Conservation (phyloP, 1,140 invertebrate genomes). For the Condylostylus longicornis region DNA sequence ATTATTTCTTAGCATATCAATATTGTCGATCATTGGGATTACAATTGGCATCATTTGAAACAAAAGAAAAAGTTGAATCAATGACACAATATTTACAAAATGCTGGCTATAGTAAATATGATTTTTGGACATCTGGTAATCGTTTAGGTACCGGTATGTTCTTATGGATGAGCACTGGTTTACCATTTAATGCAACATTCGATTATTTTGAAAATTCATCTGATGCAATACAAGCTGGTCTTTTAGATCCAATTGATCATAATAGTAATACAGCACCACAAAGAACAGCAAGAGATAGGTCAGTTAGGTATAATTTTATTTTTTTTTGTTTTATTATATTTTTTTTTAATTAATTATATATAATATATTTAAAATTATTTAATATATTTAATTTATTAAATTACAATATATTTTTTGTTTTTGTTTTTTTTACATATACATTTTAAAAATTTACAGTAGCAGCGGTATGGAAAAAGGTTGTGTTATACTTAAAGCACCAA, state of each 20-base stretch:
- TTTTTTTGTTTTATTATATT: constrained; percentile 6
- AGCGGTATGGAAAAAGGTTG: constrained; percentile 52
- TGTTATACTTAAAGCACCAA: constrained; percentile 56
- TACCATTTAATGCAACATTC: constrained; percentile 74
- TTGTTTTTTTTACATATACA: too few relatives aligned
- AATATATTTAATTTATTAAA: too few relatives aligned
- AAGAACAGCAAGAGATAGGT: constrained; percentile 60
- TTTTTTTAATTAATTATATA: constrained; percentile 8
- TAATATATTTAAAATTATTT: too few relatives aligned
- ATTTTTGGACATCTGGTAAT: constrained; percentile 82
- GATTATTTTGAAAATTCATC: constrained; percentile 53
- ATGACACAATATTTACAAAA: constrained; percentile 67
- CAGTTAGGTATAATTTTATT: constrained; percentile 15
- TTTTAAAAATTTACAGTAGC: constrained; percentile 32
- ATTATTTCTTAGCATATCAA: constrained; percentile 75
- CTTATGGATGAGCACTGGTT: constrained; percentile 75
- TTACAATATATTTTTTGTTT: too few relatives aligned
- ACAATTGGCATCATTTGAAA: constrained; percentile 69
- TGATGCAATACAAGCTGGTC: constrained; percentile 38
- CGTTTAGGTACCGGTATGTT: constrained; percentile 72
- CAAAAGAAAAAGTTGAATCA: constrained; percentile 68
- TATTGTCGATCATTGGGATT: constrained; percentile 73
- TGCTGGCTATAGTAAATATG: constrained; percentile 64
- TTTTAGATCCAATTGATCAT: constrained; percentile 37
- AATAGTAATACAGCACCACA: constrained; percentile 56